Percentiles rank a stretch among this genome's conserved stretches.
Evolutionary conservation across 2,113 vertebrate genomes (phyloP).

Genomic region (Muntiacus reevesi): DNA sequence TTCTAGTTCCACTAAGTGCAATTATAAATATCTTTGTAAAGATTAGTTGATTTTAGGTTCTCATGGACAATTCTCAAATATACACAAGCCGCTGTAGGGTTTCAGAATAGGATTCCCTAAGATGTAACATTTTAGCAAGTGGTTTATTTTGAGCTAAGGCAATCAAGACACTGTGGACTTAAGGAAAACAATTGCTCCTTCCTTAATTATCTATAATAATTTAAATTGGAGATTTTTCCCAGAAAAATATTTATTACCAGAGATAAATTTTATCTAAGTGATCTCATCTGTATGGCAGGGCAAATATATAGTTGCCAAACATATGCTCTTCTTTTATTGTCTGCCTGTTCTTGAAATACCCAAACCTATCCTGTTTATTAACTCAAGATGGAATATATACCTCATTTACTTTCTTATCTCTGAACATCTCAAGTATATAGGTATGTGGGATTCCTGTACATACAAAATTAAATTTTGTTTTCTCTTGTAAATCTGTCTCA

Average conservation of each 20-base stretch:
- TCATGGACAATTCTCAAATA: background rate
- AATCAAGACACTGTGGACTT: background rate
- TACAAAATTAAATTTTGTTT: background rate
- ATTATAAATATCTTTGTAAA: background rate
- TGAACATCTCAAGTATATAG: background rate
- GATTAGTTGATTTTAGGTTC: background rate
- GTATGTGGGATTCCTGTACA: background rate
- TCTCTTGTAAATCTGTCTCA: background rate
- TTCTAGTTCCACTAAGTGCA: background rate
- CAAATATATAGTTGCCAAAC: background rate
- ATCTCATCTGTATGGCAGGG: background rate
- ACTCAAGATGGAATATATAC: background rate
- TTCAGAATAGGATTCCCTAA: background rate
- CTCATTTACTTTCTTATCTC: background rate
- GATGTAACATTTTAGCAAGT: background rate
- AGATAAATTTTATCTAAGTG: background rate
- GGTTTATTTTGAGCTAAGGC: background rate
- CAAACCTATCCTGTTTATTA: background rate
- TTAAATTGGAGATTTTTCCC: background rate
- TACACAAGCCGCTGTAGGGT: background rate
- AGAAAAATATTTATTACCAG: background rate
- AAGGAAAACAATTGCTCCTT: background rate
- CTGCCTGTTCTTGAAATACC: background rate
- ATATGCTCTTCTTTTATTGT: background rate
- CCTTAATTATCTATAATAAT: background rate